Conservation (phyloP, 2,797 vertebrate species). For the Xerus rutilus region DNA sequence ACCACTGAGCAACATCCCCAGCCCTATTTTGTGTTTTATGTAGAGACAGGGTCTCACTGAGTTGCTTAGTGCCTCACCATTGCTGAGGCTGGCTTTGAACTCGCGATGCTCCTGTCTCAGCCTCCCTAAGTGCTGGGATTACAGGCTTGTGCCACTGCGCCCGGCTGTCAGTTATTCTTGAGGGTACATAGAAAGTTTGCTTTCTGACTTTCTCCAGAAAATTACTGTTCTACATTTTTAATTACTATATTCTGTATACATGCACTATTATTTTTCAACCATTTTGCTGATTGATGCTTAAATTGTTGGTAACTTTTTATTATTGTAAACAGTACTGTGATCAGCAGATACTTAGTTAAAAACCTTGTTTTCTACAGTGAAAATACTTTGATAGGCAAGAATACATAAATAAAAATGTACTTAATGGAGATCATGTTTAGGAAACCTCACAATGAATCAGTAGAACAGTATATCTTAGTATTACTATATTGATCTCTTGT, state of each 20-base stretch:
- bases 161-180: background rate
- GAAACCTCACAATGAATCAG: background rate
- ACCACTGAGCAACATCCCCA: too few relatives aligned
- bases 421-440: background rate
- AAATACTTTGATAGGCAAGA: background rate
- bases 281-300: background rate
- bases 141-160: too few relatives aligned
- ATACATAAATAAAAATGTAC: background rate
- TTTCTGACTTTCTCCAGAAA: background rate
- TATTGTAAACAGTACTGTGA: background rate
- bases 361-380: slow-evolving; percentile 22
- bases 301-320: background rate
- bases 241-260: background rate
- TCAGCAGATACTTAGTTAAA: background rate
- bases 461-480: background rate
- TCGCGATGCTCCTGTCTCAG: too few relatives aligned
- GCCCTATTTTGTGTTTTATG: too few relatives aligned
- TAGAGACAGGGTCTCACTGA: too few relatives aligned
- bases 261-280: background rate
- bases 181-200: background rate
- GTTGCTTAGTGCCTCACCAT: too few relatives aligned
- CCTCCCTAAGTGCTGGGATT: too few relatives aligned
- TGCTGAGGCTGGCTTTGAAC: too few relatives aligned
- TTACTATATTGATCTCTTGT: background rate
- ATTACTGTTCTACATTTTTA: background rate